A percentile compares a stretch with the other conserved stretches of the same genome.
Conservation (phyloP, 2,797 vertebrate genomes). For the Poecilia gillii region DNA sequence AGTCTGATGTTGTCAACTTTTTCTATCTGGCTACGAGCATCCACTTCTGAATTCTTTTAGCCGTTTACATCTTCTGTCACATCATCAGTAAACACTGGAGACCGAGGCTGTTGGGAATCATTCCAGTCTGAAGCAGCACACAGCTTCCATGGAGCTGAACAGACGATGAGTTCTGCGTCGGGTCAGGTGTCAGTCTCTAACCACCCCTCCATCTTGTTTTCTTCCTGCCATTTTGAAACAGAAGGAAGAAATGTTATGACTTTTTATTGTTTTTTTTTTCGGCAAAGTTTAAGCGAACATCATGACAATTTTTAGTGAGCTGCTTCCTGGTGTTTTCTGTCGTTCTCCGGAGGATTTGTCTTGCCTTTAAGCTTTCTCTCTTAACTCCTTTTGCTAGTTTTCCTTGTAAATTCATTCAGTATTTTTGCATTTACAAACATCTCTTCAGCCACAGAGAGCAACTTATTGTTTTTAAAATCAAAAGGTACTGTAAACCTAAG, state of each 20-base stretch:
- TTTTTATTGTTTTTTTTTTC: background rate
- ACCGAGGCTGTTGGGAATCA: background rate
- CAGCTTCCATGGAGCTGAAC: background rate
- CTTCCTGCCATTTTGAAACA: background rate
- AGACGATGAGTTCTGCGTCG: background rate
- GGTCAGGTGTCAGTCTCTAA: background rate
- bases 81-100: background rate
- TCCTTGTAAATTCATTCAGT: background rate
- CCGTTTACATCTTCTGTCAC: background rate
- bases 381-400: background rate
- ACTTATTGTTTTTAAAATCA: background rate
- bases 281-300: background rate
- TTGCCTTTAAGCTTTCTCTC: background rate
- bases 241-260: background rate
- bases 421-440: background rate
- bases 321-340: background rate
- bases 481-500: background rate
- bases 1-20: background rate
- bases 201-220: background rate
- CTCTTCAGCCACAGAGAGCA: background rate
- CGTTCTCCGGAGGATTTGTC: background rate
- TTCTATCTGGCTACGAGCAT: background rate
- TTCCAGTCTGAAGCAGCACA: background rate
- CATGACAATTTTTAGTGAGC: background rate
- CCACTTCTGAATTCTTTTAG: background rate